Base-by-base conservation (phyloP, 2,888 invertebrate species). In the Melipona beecheii region DNA sequence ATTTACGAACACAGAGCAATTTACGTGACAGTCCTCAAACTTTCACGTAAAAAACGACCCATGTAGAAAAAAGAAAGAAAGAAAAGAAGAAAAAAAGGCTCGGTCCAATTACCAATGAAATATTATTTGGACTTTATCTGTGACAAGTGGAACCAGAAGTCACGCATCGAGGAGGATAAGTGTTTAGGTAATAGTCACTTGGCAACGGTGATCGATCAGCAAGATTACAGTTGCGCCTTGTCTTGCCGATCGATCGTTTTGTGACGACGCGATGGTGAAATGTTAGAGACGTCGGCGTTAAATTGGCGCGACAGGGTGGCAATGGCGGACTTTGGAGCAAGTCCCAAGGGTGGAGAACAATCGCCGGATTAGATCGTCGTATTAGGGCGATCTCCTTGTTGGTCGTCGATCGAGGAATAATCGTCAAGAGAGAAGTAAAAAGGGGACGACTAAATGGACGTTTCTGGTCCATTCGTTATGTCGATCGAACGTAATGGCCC, bases 141-240 rank as follows among this genome's bases (percentile, higher is more conserved):
- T 21, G 52, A 31, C 64, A 66, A 54, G 54, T 52, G 54, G 36
- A 50, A 21, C 21, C 50, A 62, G 3, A 5, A 76, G 70, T 78
- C 52, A 81, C 60, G 74, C 78, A 64, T 9, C 69, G 64, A 52
- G 68, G 70, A 77, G 65, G 62, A 82, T 71, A 72, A 43, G 71
- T 90, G 90, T 91, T 91, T 91, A 89, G 89, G 87, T 87, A 85
- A 85, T 86, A 86, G 89, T 92, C 91, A 90, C 90, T 87, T 88
- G 89, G 91, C 91, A 91, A 92, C 91, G 77, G 82, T 81, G 82
- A 90, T 91, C 86, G 88, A 87, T 90, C 58, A 58, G 62, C 21
- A 5, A 81, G 71, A 84, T 88, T 85, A 80, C 56, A 15, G 64
- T 66, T 66, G 77, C 58, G 74, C 68, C 75, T 78, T 69, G 80